phyloP scores from a whole-genome alignment of 2,888 invertebrate genomes.

The Agriopis aurantiaria region DNA sequence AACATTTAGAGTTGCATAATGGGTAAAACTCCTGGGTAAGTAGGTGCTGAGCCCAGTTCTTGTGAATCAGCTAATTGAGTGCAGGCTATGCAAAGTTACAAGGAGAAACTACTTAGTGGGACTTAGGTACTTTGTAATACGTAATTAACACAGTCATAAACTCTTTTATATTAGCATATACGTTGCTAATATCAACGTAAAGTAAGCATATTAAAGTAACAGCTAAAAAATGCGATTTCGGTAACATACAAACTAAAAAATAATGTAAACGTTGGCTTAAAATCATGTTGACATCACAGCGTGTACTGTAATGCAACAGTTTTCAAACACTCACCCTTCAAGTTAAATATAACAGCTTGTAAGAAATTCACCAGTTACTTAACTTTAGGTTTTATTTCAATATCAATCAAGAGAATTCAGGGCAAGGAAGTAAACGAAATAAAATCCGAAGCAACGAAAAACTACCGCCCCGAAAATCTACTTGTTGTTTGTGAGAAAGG shows the following conservation, averaged over 20 bases:
- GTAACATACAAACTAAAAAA: not conserved
- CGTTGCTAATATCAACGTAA: not conserved
- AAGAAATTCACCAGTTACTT: not conserved
- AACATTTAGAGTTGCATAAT: not conserved
- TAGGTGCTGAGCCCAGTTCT: not conserved
- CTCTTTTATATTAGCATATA: not conserved
- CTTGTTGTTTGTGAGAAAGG: conserved; percentile 34
- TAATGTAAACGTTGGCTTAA: not conserved
- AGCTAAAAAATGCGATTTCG: not conserved
- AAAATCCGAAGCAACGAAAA: conserved; percentile 13
- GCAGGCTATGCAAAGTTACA: conserved; percentile 15
- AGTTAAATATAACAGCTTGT: not conserved
- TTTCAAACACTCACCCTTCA: conserved; percentile 7
- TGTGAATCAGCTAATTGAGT: conserved; percentile 33
- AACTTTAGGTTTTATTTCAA: conserved; percentile 3
- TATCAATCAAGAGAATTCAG: not conserved
- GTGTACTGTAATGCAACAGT: conserved; percentile 6
- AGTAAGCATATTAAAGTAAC: not conserved
- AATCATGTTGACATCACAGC: conserved; percentile 15
- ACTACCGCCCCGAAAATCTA: conserved; percentile 13
- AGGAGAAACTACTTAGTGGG: conserved; percentile 18
- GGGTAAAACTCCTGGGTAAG: not conserved
- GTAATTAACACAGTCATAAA: not conserved
- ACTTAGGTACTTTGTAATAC: conserved; percentile 4
- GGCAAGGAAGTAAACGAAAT: not conserved